A percentile compares a stretch with the other conserved stretches of the same genome.
Conservation (phyloP, 2,888 invertebrate species). For the Drosophila pseudotakahashii region DNA sequence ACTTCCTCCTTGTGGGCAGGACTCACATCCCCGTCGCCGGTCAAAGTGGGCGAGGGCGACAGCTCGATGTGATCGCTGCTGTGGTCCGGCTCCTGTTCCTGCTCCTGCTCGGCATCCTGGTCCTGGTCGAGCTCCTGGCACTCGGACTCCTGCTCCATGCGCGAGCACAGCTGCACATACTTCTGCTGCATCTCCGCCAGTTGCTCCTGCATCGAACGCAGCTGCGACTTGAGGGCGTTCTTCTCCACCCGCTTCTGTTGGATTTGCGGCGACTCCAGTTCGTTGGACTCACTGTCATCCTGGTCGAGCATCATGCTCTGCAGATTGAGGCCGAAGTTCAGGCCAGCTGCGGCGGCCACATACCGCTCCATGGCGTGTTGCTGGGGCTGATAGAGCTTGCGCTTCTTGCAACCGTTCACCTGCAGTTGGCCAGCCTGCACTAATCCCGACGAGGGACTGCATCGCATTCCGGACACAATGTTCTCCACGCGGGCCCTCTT, state of each 20-base stretch:
- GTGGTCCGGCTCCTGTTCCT: constrained; percentile 85
- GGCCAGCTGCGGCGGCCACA: constrained; percentile 85
- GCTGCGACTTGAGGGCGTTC: constrained; percentile 93
- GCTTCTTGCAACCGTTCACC: constrained; percentile 95
- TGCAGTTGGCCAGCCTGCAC: constrained; percentile 86
- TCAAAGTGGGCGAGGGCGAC: constrained; percentile 76
- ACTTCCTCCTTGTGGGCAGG: constrained; percentile 69
- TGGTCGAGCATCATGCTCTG: constrained; percentile 87
- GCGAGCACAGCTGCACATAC: constrained; percentile 93
- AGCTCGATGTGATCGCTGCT: constrained; percentile 73
- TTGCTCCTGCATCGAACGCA: constrained; percentile 94
- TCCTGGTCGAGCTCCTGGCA: constrained; percentile 90
- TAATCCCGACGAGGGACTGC: constrained; percentile 90
- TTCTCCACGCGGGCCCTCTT: constrained; percentile 97
- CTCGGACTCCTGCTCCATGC: constrained; percentile 92
- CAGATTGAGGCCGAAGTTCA: constrained; percentile 86
- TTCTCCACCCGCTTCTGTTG: constrained; percentile 94
- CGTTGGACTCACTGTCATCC: constrained; percentile 90
- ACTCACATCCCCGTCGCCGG: constrained; percentile 44
- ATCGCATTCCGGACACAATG: constrained; percentile 96
- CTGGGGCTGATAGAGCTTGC: constrained; percentile 97
- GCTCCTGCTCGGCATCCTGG: constrained; percentile 88
- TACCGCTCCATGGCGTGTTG: constrained; percentile 91
- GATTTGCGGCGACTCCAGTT: constrained; percentile 90
- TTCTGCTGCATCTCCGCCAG: constrained; percentile 96